Percentiles rank a stretch among this genome's conserved stretches.
These are phyloP conservation scores for Neosilurus mollespiculum DNA, from an alignment of 2,797 vertebrate species.

Conservation along the genomic window DNA sequence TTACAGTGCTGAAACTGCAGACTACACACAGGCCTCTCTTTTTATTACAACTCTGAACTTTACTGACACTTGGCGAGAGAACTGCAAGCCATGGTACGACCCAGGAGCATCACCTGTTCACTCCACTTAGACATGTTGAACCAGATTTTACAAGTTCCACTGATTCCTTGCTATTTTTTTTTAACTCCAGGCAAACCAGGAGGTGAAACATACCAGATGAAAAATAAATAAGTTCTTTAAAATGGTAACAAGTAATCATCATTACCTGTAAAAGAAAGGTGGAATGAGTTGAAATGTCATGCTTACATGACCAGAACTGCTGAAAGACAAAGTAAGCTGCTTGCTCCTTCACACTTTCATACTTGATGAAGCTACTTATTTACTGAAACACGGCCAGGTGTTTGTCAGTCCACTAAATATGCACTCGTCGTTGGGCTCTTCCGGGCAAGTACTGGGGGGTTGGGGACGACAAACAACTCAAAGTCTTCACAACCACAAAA, in stretches of 20 bases:
- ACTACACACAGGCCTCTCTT: conserved; percentile 41
- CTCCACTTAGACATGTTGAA: conserved; percentile 14
- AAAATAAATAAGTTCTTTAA: conserved; percentile 58
- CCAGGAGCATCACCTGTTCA: conserved; percentile 9
- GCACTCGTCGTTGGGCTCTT: conserved; percentile 34
- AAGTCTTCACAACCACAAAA: conserved; percentile 52
- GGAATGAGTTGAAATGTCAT: conserved; percentile 55
- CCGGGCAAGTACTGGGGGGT: not conserved
- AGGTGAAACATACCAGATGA: conserved; percentile 36
- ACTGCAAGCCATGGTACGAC: conserved; percentile 2
- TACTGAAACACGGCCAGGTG: conserved; percentile 46
- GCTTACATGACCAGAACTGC: conserved; percentile 48
- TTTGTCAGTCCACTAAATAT: conserved; percentile 43
- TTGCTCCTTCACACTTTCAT: conserved; percentile 45
- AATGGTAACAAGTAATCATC: conserved; percentile 37
- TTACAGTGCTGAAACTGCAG: conserved; percentile 44
- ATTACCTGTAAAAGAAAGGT: conserved; percentile 46
- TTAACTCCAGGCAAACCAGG: conserved; percentile 19
- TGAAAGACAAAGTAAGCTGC: conserved; percentile 38
- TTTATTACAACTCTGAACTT: conserved; percentile 34
- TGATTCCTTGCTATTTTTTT: conserved; percentile 8
- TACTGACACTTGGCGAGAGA: conserved; percentile 28
- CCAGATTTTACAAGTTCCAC: conserved; percentile 21
- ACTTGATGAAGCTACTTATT: conserved; percentile 42
- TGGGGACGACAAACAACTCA: not conserved